Conservation (phyloP, 1,140 invertebrate species). For the Drosophila pandora region DNA sequence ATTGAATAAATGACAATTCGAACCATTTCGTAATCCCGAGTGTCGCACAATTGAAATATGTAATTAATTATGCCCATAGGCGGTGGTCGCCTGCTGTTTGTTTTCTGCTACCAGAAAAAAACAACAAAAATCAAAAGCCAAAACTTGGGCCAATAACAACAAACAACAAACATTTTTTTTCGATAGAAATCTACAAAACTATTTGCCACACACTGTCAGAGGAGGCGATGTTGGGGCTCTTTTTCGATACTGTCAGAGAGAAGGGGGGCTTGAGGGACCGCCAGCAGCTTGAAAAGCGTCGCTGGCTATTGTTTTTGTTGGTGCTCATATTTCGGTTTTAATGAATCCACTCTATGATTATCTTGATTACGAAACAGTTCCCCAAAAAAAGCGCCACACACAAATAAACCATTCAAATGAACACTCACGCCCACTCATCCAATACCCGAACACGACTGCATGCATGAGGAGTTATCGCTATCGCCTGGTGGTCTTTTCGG, state of each 20-base stretch:
- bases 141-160: constrained; percentile 1
- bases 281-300: constrained; percentile 42
- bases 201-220: constrained; percentile 63
- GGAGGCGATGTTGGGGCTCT: constrained; percentile 1
- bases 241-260: background rate
- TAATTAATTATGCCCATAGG: constrained; percentile 70
- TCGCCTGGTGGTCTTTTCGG: constrained; percentile 33
- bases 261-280: constrained; percentile 16
- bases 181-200: constrained; percentile 76
- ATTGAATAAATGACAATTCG: constrained; percentile 45
- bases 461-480: constrained; percentile 40
- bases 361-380: constrained; percentile 71
- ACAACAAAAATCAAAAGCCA: constrained; percentile 35
- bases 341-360: constrained; percentile 76
- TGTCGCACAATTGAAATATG: constrained; percentile 78
- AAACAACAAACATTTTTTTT: constrained; percentile 42
- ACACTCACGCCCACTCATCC: constrained; percentile 47
- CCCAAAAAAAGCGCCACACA: constrained; percentile 23
- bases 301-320: constrained; percentile 56
- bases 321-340: constrained; percentile 75
- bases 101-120: constrained; percentile 65
- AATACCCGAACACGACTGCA: constrained; percentile 29
- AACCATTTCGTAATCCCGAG: constrained; percentile 68
- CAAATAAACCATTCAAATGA: constrained; percentile 60
- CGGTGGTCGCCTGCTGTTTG: constrained; percentile 69